Evolutionary conservation across 2,797 vertebrate genomes (phyloP).

Genomic region (Mormyrops attenuatus): DNA sequence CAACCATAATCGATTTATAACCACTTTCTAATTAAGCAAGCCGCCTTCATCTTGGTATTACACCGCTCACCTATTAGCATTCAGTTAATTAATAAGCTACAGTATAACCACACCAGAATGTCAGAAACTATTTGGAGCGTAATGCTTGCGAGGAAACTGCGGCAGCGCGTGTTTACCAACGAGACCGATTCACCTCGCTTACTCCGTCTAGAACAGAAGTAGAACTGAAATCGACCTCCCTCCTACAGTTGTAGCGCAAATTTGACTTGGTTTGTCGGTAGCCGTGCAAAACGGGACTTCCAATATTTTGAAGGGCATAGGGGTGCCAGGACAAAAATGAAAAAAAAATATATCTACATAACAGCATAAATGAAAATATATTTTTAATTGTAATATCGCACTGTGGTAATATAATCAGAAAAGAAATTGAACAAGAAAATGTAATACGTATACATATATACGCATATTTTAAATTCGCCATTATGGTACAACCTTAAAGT

Average conservation of each 20-base stretch:
- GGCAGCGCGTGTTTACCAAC: not conserved
- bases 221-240: not conserved
- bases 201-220: not conserved
- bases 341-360: not conserved
- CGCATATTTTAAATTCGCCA: not conserved
- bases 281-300: not conserved
- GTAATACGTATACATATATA: not conserved
- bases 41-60: not conserved
- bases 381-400: not conserved
- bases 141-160: constrained; percentile 11
- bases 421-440: not conserved
- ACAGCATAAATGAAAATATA: not conserved
- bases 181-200: not conserved
- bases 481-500: not conserved
- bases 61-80: not conserved
- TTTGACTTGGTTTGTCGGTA: not conserved
- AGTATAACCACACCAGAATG: not conserved
- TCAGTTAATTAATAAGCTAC: not conserved
- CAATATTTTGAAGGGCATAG: not conserved
- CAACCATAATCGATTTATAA: not conserved
- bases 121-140: not conserved
- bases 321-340: not conserved
- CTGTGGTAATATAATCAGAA: not conserved
- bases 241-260: not conserved
- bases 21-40: not conserved